Conservation (phyloP, 2,113 vertebrate species). For the Carassius gibelio region DNA sequence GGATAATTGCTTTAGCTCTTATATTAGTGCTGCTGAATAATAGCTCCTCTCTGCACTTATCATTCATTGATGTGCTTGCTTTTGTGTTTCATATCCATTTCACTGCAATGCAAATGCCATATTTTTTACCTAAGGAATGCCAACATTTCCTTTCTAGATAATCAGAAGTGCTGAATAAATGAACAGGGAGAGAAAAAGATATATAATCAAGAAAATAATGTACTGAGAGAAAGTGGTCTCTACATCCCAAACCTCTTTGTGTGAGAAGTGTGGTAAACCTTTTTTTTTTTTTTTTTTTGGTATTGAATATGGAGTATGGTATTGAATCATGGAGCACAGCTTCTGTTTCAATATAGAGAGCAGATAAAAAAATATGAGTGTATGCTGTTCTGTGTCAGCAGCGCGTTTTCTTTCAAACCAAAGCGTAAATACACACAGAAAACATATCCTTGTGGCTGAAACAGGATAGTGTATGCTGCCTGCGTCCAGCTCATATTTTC, state of each 20-base stretch:
- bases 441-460: no score
- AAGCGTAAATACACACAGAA: no score
- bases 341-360: background rate
- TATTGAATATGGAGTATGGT: background rate
- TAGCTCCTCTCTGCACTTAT: background rate
- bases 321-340: no score
- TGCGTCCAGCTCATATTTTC: no score
- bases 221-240: conserved; percentile 13
- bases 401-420: no score
- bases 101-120: background rate
- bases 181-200: background rate
- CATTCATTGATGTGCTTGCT: background rate
- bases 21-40: conserved; percentile 12
- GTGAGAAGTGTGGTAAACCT: background rate
- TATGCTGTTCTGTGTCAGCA: no score
- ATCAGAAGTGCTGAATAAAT: background rate
- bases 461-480: no score
- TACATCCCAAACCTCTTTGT: conserved; percentile 14
- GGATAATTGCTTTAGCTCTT: background rate
- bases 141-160: conserved; percentile 3
- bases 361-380: no score
- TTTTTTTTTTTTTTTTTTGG: no score
- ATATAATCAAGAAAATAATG: conserved; percentile 20
- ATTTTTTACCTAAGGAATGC: background rate
- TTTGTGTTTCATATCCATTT: background rate